Percentiles rank a stretch among this genome's conserved stretches.
Conservation (phyloP, 1,140 invertebrate species). For the Cyclargus thomasi region DNA sequence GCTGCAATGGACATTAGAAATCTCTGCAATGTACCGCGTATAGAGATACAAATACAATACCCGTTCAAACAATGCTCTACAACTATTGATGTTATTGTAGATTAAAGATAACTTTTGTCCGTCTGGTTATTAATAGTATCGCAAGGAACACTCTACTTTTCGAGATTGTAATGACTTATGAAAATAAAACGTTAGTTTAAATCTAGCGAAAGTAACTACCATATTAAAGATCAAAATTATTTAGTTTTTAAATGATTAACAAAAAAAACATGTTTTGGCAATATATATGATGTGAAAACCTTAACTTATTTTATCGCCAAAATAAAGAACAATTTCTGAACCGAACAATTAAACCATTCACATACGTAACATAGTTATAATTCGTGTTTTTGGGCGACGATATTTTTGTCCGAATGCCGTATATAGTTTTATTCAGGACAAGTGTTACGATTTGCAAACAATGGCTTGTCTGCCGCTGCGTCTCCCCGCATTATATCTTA, state of each 20-base stretch:
- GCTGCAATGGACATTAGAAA: slow-evolving; percentile 46
- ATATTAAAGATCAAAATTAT: too few relatives aligned
- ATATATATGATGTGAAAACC: too few relatives aligned
- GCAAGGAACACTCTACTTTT: too few relatives aligned
- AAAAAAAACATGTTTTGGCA: too few relatives aligned
- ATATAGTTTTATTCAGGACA: slow-evolving; percentile 18
- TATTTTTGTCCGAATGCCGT: slow-evolving; percentile 15
- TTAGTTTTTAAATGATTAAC: too few relatives aligned
- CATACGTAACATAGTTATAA: slow-evolving; percentile 2
- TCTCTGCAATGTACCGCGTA: slow-evolving; percentile 29
- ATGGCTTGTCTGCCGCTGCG: slow-evolving; percentile 57
- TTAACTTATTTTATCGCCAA: too few relatives aligned
- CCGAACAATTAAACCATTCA: not conserved
- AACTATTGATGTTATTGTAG: slow-evolving; percentile 39
- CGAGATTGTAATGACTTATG: too few relatives aligned
- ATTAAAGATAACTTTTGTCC: not conserved
- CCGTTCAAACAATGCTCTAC: slow-evolving; percentile 32
- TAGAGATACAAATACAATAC: not conserved
- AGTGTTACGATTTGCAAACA: slow-evolving; percentile 64
- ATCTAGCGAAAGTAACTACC: too few relatives aligned
- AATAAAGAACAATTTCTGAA: not conserved
- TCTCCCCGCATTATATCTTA: slow-evolving; percentile 47
- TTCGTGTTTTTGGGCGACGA: slow-evolving; percentile 11
- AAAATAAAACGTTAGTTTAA: too few relatives aligned
- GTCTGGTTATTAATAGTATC: too few relatives aligned